Conservation (phyloP, 23 tunicate genomes). For the Aplidium turbinatum region DNA sequence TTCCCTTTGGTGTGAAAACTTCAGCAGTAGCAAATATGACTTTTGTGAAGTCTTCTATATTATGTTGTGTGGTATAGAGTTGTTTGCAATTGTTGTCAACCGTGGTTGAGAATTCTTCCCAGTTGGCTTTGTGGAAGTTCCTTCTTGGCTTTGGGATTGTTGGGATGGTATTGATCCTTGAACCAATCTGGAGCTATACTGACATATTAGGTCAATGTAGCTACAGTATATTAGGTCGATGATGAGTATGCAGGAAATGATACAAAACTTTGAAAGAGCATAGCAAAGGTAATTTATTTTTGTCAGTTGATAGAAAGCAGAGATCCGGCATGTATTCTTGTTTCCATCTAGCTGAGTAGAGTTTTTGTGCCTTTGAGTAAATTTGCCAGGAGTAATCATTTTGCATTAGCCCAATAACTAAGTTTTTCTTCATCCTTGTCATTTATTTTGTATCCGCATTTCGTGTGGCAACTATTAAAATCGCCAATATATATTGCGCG, state of each 20-base stretch:
- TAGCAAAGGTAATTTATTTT: not conserved
- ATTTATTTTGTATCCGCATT: constrained; percentile 21
- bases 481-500: constrained; percentile 8
- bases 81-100: constrained; percentile 9
- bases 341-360: constrained; percentile 27
- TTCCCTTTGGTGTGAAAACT: not conserved
- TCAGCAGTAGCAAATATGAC: constrained; percentile 1
- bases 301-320: not conserved
- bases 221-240: too few relatives aligned
- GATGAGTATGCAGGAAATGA: constrained; percentile 20
- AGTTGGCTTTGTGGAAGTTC: constrained; percentile 30
- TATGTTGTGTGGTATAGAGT: constrained; percentile 9
- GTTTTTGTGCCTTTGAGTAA: constrained; percentile 23
- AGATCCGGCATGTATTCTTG: constrained; percentile 28
- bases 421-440: constrained; percentile 14
- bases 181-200: not conserved
- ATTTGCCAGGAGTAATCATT: constrained; percentile 1
- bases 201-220: too few relatives aligned
- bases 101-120: not conserved
- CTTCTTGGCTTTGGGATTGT: constrained; percentile 10
- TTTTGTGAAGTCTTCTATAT: constrained; percentile 1
- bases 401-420: constrained; percentile 8
- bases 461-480: constrained; percentile 16
- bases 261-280: not conserved
- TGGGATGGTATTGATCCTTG: not conserved